Evolutionary conservation across 1,140 invertebrate species (phyloP).

Genomic region (Proales similis): DNA sequence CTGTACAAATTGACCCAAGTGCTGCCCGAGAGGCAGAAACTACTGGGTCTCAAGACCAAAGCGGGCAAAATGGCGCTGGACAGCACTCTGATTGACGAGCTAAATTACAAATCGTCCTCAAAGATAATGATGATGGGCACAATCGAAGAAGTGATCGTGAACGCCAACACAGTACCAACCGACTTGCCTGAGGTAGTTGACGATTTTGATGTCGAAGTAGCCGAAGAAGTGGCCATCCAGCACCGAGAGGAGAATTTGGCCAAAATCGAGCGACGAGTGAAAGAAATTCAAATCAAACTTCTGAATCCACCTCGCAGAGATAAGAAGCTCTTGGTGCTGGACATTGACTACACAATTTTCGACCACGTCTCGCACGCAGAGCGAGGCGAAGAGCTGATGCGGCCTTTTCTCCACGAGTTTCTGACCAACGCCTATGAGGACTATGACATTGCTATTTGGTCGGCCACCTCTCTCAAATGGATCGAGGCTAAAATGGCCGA

Average conservation of each 20-base stretch:
- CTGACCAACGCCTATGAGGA: conserved; percentile 76
- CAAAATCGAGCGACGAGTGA: conserved; percentile 70
- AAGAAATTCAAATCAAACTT: conserved; percentile 73
- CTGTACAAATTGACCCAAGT: conserved; percentile 75
- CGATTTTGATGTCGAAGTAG: conserved; percentile 64
- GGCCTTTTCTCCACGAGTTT: conserved; percentile 90
- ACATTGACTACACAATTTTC: conserved; percentile 94
- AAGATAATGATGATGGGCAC: conserved; percentile 97
- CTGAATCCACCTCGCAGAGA: conserved; percentile 69
- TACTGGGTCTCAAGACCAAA: conserved; percentile 83
- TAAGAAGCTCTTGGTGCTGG: conserved; percentile 84
- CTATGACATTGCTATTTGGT: conserved; percentile 60
- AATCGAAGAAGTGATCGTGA: conserved; percentile 77
- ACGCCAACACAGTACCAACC: conserved; percentile 58
- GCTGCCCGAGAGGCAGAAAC: conserved; percentile 78
- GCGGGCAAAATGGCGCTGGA: conserved; percentile 56
- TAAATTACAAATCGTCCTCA: conserved; percentile 71
- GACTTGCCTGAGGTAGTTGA: conserved; percentile 66
- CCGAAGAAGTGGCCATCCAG: conserved; percentile 50
- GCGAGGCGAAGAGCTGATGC: conserved; percentile 78
- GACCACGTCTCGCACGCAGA: conserved; percentile 83
- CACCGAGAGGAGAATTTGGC: conserved; percentile 51
- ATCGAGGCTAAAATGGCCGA: conserved; percentile 94
- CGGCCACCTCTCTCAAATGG: conserved; percentile 95
- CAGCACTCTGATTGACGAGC: background rate